A percentile compares a stretch with the other conserved stretches of the same genome.
Evolutionary conservation across 2,113 vertebrate genomes (phyloP).

Genomic region (Psammodynastes pulverulentus): DNA sequence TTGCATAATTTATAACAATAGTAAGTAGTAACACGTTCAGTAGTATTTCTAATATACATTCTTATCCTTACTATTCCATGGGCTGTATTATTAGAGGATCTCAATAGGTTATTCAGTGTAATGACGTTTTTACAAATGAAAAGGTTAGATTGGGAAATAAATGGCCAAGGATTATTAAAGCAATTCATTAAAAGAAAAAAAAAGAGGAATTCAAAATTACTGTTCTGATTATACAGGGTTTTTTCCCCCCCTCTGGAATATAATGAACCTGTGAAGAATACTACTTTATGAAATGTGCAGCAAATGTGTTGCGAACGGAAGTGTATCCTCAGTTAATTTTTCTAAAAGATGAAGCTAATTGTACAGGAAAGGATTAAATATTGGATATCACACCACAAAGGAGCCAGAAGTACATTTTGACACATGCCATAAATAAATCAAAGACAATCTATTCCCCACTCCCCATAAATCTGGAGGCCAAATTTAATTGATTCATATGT

Average conservation of each 20-base stretch:
- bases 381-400: constrained; percentile 39
- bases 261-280: neutral
- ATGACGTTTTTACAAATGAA: neutral
- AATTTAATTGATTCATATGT: constrained; percentile 67
- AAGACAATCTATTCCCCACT: constrained; percentile 14
- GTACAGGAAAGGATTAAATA: constrained; percentile 36
- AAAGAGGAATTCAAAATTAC: neutral
- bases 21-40: neutral
- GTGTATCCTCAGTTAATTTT: constrained; percentile 41
- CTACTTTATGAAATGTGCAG: neutral
- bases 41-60: neutral
- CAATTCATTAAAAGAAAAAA: neutral
- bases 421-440: constrained; percentile 50
- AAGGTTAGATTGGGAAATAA: neutral
- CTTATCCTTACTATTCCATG: neutral
- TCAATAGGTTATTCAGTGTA: neutral
- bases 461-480: constrained; percentile 27
- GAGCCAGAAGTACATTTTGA: constrained; percentile 49
- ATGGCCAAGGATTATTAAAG: neutral
- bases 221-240: neutral
- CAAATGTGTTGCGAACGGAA: neutral
- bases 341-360: constrained; percentile 47
- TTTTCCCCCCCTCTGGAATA: neutral
- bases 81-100: neutral
- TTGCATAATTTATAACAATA: neutral